phyloP scores from a whole-genome alignment of 2,113 vertebrate genomes.

The Tricholaema leucomelas region DNA sequence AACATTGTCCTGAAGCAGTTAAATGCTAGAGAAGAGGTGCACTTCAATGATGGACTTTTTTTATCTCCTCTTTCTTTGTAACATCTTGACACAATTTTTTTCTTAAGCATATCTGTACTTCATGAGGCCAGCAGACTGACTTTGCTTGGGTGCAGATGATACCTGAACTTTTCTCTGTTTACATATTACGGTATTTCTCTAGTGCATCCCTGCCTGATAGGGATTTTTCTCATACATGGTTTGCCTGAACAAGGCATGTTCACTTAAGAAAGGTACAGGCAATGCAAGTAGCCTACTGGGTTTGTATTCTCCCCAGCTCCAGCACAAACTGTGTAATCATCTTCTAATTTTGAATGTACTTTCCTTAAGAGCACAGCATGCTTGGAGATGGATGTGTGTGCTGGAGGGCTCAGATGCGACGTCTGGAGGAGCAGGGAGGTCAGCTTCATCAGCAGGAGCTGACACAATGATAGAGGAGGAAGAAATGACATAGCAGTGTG shows the following conservation, averaged over 20 bases:
- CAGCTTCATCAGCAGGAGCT: conserved; percentile 35
- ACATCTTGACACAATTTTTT: not conserved
- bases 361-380: not conserved
- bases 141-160: not conserved
- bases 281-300: not conserved
- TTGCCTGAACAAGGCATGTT: not conserved
- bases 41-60: not conserved
- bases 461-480: conserved; percentile 26
- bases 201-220: not conserved
- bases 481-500: not conserved
- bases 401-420: not conserved
- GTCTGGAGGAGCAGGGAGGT: conserved; percentile 19
- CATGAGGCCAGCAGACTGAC: not conserved
- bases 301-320: not conserved
- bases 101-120: not conserved
- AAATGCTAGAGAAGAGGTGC: not conserved
- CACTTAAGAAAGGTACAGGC: not conserved
- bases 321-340: not conserved
- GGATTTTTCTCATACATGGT: not conserved
- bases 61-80: not conserved
- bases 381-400: not conserved
- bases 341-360: conserved; percentile 3
- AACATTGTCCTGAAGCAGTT: not conserved
- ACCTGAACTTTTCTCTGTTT: not conserved
- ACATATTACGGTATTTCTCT: not conserved